Conservation (phyloP, 2,888 invertebrate species). For the Trissonchulus sp. region DNA sequence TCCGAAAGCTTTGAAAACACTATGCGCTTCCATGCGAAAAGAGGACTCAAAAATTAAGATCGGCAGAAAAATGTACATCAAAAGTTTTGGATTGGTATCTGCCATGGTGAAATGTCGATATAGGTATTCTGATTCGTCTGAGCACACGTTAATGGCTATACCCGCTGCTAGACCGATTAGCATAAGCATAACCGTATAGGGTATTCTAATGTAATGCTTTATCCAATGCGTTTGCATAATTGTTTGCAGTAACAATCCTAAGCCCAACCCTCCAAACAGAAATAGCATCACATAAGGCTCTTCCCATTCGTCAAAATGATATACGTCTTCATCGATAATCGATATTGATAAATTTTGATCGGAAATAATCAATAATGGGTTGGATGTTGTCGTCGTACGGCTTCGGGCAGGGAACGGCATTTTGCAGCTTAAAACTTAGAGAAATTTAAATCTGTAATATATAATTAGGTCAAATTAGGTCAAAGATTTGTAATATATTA, state of each 20-base stretch:
- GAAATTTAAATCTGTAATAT: no score
- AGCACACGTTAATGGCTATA: conserved; percentile 9
- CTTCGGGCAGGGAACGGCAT: no score
- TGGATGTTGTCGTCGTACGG: no score
- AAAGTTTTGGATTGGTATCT: conserved; percentile 48
- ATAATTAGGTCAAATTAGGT: no score
- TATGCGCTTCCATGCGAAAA: conserved; percentile 54
- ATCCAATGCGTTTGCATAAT: not conserved
- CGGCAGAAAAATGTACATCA: conserved; percentile 54
- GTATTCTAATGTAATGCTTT: conserved; percentile 2
- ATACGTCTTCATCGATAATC: not conserved
- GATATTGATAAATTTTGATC: no score
- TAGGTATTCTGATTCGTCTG: not conserved
- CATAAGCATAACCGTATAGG: conserved; percentile 22
- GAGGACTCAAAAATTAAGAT: conserved; percentile 56
- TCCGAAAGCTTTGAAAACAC: conserved; percentile 20
- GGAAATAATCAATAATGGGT: no score
- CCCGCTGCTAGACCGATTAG: not conserved
- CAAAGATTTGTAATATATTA: no score
- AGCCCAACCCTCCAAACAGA: conserved; percentile 19
- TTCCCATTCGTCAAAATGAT: not conserved
- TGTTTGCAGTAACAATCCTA: conserved; percentile 11
- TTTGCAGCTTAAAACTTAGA: no score
- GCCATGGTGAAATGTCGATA: conserved; percentile 20
- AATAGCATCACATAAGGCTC: conserved; percentile 21